These are phyloP conservation scores for Amia ocellicauda DNA, from an alignment of 2,113 vertebrate genomes.

Conservation along the genomic window DNA sequence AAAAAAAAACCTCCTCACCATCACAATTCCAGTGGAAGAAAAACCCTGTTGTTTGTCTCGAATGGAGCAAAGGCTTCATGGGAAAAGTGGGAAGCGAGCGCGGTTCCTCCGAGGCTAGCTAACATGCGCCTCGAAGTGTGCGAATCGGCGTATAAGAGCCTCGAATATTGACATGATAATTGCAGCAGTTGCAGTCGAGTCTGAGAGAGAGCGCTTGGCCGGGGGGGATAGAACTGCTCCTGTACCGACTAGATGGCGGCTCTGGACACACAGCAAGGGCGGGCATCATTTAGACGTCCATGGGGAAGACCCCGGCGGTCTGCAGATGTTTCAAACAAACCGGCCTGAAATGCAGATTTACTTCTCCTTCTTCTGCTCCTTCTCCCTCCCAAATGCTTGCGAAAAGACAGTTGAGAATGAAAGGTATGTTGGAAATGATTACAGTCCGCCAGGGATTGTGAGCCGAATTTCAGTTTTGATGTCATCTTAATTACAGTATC, in stretches of 20 bases:
- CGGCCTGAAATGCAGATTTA: conserved; percentile 72
- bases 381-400: conserved; percentile 1
- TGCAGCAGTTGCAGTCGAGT: conserved; percentile 81
- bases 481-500: conserved; percentile 24
- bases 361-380: conserved; percentile 51
- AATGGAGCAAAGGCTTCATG: conserved; percentile 37
- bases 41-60: conserved; percentile 28
- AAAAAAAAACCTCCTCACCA: background rate
- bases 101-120: conserved; percentile 72
- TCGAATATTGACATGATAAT: conserved; percentile 97
- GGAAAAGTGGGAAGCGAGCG: conserved; percentile 62
- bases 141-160: conserved; percentile 81
- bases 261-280: conserved; percentile 84
- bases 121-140: conserved; percentile 76
- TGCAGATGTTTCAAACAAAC: conserved; percentile 79
- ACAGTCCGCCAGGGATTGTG: conserved; percentile 14
- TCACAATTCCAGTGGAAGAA: conserved; percentile 8
- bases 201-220: conserved; percentile 75
- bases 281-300: conserved; percentile 87
- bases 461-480: conserved; percentile 19
- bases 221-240: conserved; percentile 82
- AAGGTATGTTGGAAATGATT: conserved; percentile 46
- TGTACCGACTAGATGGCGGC: conserved; percentile 89
- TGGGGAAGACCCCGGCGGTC: conserved; percentile 74
- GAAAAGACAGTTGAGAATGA: conserved; percentile 42